Percentiles rank a stretch among this genome's conserved stretches.
Conservation (phyloP, 2,113 vertebrate genomes). For the Colossoma macropomum region DNA sequence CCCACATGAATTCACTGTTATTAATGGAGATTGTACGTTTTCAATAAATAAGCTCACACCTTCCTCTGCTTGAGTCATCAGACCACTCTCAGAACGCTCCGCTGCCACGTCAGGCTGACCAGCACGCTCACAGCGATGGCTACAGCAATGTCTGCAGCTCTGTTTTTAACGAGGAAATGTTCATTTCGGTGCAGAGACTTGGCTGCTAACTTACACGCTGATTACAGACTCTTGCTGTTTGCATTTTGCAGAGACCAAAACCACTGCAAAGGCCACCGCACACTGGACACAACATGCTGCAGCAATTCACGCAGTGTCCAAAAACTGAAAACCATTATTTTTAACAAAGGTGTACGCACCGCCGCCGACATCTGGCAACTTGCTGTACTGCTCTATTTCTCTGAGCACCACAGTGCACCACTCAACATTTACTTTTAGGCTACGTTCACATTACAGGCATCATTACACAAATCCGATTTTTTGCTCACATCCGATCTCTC, state of each 20-base stretch:
- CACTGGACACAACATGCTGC: not conserved
- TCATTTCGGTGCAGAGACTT: not conserved
- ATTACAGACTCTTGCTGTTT: not conserved
- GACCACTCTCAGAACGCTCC: not conserved
- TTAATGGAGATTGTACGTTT: slow-evolving; percentile 13
- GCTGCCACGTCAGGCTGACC: not conserved
- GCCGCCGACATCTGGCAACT: no score
- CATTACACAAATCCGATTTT: no score
- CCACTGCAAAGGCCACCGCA: not conserved
- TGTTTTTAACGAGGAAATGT: not conserved
- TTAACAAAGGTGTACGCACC: no score
- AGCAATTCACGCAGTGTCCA: no score
- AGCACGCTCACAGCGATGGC: not conserved
- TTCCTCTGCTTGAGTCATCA: not conserved
- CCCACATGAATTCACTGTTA: not conserved
- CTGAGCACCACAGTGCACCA: not conserved
- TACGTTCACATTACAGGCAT: no score
- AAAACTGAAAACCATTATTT: not conserved
- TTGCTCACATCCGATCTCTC: no score
- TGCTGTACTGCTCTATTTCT: not conserved
- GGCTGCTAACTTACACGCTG: not conserved
- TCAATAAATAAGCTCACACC: not conserved
- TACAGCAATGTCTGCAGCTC: not conserved
- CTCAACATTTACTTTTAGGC: no score
- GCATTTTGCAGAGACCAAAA: not conserved